Conservation (phyloP, 2,888 invertebrate genomes). For the Germaria angustata region DNA sequence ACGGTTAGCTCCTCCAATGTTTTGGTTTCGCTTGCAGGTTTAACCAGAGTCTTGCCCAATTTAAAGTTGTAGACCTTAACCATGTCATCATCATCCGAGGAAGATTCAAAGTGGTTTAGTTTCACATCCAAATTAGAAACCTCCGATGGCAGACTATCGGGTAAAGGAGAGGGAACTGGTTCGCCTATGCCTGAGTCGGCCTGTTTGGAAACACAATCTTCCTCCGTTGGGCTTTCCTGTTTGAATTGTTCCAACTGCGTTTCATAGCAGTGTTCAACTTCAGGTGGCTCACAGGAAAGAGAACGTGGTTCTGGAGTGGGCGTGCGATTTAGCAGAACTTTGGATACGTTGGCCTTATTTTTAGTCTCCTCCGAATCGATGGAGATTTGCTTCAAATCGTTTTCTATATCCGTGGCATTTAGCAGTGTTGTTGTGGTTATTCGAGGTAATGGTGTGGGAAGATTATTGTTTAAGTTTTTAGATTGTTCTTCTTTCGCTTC, state of each 20-base stretch:
- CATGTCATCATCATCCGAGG: conserved; percentile 79
- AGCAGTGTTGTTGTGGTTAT: conserved; percentile 69
- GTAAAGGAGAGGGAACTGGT: conserved; percentile 73
- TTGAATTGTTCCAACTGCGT: conserved; percentile 51
- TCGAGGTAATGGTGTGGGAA: conserved; percentile 75
- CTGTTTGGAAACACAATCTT: conserved; percentile 76
- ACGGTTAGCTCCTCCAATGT: conserved; percentile 67
- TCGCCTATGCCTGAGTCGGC: conserved; percentile 78
- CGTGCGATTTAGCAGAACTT: conserved; percentile 77
- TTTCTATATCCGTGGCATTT: conserved; percentile 49
- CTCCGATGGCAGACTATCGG: conserved; percentile 70
- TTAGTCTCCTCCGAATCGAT: conserved; percentile 37
- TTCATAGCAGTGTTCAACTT: conserved; percentile 38
- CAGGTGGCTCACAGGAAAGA: conserved; percentile 69
- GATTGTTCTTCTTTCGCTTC: neutral
- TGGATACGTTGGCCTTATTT: conserved; percentile 73
- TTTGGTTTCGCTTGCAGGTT: conserved; percentile 68
- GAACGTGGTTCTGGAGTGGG: conserved; percentile 76
- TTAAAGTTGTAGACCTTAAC: conserved; percentile 79
- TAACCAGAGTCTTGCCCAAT: conserved; percentile 76
- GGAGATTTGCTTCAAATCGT: conserved; percentile 37
- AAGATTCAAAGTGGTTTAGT: conserved; percentile 74
- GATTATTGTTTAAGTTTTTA: neutral
- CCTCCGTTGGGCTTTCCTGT: conserved; percentile 66
- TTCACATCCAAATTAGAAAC: conserved; percentile 70